Base-by-base conservation (phyloP, 37 sponge, comb jelly and placozoan species). In the Halisarca cf. caerulea region DNA sequence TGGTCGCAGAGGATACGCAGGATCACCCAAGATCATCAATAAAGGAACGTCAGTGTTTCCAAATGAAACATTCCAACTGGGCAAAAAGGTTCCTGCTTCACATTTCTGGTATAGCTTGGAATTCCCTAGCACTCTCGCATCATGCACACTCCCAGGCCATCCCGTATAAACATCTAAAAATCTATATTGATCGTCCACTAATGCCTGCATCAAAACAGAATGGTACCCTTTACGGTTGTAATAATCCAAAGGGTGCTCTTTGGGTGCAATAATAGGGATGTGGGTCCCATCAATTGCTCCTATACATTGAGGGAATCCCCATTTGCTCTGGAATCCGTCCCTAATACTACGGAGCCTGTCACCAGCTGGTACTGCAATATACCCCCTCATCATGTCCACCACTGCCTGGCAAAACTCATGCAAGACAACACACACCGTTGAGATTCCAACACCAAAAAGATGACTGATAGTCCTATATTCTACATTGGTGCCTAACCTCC, bases 1-100 rank as follows among this genome's bases (percentile, higher is more conserved):
- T 40, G 73, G 82, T n/a, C 57, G 75, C 40, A 7, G 81, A 74
- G 88, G 78, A 43, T 77, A 83, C 23, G 88, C 88, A 55, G 88
- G 88, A 75, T 88, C 88, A 41, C 88, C 88, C 43, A 88, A 37
- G 1, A 88, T 33, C 15, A 85, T 15, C 78, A 85, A 77, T 34
- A 55, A 71, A 28, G 33, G n/a, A n/a, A n/a, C n/a, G 33, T 80
- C 55, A 28, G n/a, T 42, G 11, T 35, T 54, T 66, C 25, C 28
- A 7, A 86, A 43, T 24, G 37, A 37, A 7, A 8, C 11, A 27
- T 40, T 62, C 87, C 80, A 80, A 47, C 25, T 2, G 27, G 81
- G 87, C 25, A 86, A 53, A 61, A 86, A 59, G 0, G 28, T 77
- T 6, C 78, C 78, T 2, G 27, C 4, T 3, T 17, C 25, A n/a